A percentile compares a stretch with the other conserved stretches of the same genome.
These are phyloP conservation scores for Microtus oregoni DNA, from an alignment of 2,113 vertebrate genomes.

Conservation along the genomic window DNA sequence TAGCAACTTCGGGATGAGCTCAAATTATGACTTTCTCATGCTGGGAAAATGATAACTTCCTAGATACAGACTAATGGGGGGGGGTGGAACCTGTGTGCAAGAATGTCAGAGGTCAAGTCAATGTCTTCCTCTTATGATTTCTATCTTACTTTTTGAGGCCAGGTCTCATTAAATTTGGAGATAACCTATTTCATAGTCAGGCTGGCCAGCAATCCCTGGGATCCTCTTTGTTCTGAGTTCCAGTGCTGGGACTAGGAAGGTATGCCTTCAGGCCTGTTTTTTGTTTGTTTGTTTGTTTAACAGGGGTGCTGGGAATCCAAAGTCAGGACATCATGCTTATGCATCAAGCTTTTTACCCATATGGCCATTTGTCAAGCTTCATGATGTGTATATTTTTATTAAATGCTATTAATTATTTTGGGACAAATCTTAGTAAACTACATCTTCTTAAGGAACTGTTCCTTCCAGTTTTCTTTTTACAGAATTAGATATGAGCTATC, in stretches of 20 bases:
- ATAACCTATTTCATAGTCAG: not conserved
- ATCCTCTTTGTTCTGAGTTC: not conserved
- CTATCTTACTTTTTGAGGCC: not conserved
- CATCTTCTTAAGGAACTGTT: not conserved
- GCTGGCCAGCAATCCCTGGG: not conserved
- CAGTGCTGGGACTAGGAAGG: too few relatives aligned
- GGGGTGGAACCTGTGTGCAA: not conserved
- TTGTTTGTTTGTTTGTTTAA: not conserved
- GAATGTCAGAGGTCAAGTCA: not conserved
- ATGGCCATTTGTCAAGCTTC: too few relatives aligned
- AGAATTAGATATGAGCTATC: not conserved
- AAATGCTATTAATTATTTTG: slow-evolving; percentile 24
- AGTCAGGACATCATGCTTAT: not conserved
- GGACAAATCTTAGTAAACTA: slow-evolving; percentile 8
- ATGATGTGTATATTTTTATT: slow-evolving; percentile 6
- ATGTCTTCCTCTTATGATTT: not conserved
- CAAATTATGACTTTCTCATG: not conserved
- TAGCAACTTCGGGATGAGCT: not conserved
- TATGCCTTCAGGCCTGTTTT: not conserved
- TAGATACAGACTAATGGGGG: not conserved
- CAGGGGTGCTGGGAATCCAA: not conserved
- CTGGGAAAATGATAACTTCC: not conserved
- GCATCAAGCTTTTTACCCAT: not conserved
- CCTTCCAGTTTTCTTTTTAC: slow-evolving; percentile 33
- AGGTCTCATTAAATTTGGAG: not conserved